Evolutionary conservation across 2,888 invertebrate genomes (phyloP).

Genomic region (Drosophila nr. perissopoda): DNA sequence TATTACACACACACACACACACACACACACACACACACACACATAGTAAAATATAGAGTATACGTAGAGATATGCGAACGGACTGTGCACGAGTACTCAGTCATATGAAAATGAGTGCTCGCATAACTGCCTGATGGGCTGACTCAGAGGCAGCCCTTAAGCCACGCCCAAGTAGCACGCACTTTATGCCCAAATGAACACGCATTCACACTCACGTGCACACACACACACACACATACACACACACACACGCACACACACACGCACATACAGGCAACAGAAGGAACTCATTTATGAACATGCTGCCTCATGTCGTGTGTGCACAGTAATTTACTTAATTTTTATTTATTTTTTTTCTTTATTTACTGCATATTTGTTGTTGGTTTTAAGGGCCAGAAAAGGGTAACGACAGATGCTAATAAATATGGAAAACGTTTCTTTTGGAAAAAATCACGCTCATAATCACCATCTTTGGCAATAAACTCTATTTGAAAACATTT

Average conservation of each 20-base stretch:
- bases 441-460: neutral
- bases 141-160: conserved; percentile 45
- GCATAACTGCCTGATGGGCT: conserved; percentile 36
- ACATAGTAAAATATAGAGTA: neutral
- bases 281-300: conserved; percentile 57
- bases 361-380: neutral
- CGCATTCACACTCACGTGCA: conserved; percentile 59
- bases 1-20: neutral
- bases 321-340: conserved; percentile 19
- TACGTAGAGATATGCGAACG: conserved; percentile 7
- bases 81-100: conserved; percentile 31
- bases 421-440: conserved; percentile 1
- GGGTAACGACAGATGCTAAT: conserved; percentile 30
- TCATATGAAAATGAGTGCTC: conserved; percentile 43
- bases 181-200: conserved; percentile 69
- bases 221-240: conserved; percentile 42
- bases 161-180: conserved; percentile 67
- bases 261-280: conserved; percentile 8
- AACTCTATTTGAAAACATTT: neutral
- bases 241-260: conserved; percentile 30
- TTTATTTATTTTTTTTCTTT: conserved; percentile 11
- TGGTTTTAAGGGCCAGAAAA: conserved; percentile 8
- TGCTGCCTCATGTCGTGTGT: conserved; percentile 66
- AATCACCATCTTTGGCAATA: neutral
- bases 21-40: conserved; percentile 2